A percentile compares a stretch with the other conserved stretches of the same genome.
These are phyloP conservation scores for Troides helena DNA, from an alignment of 2,888 invertebrate species.

Conservation along the genomic window DNA sequence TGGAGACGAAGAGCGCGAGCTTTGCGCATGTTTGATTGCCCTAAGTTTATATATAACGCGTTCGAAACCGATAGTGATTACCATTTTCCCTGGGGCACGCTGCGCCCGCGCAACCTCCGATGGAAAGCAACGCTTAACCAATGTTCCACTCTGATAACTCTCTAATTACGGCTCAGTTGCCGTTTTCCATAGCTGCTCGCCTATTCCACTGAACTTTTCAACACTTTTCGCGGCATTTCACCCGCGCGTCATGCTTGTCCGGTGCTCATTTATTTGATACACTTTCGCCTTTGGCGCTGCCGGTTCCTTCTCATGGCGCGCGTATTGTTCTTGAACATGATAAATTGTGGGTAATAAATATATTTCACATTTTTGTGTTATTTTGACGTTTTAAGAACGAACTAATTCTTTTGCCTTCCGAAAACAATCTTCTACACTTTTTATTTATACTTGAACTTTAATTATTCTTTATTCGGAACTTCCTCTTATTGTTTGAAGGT, in stretches of 20 bases:
- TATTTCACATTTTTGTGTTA: constrained; percentile 18
- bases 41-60: constrained; percentile 50
- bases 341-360: constrained; percentile 46
- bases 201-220: constrained; percentile 65
- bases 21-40: constrained; percentile 50
- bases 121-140: constrained; percentile 80
- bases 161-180: constrained; percentile 71
- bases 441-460: neutral
- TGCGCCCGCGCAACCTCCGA: constrained; percentile 77
- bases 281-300: constrained; percentile 66
- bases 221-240: constrained; percentile 70
- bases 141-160: constrained; percentile 79
- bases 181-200: constrained; percentile 75
- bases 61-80: constrained; percentile 80
- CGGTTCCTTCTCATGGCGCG: constrained; percentile 42
- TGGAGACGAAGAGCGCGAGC: constrained; percentile 36
- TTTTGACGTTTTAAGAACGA: constrained; percentile 43
- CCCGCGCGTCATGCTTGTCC: constrained; percentile 50
- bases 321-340: constrained; percentile 39
- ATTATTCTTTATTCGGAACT: constrained; percentile 1
- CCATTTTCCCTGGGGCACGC: constrained; percentile 76
- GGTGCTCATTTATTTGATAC: constrained; percentile 60
- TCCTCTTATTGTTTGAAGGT: constrained; percentile 1
- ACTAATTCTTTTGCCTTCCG: constrained; percentile 39
- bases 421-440: neutral